Base-by-base conservation (phyloP, 2,113 vertebrate species). In the Dipodomys merriami region DNA sequence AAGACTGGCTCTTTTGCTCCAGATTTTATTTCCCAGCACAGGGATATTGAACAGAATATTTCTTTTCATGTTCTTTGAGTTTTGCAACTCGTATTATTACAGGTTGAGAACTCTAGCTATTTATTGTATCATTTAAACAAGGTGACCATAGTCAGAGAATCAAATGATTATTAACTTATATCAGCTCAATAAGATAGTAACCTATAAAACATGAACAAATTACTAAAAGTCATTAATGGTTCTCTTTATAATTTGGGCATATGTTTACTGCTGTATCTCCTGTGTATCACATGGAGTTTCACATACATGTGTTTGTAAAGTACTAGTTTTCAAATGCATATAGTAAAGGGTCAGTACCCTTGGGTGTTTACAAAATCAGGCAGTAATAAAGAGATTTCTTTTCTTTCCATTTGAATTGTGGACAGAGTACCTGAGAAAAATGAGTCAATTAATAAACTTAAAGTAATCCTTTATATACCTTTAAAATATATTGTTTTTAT, bases 261-360 rank as follows among this genome's bases (percentile, higher is more conserved):
- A 49, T 83, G 39, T 76, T 96, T 78, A 74, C 57, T 86, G 30
- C 27, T 68, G 0, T 82, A 88, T 71, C 25, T 62, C 22, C 20
- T 86, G 22, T 27, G 44, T 2, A 27, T 91, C 86, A 93, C 19
- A 49, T 39, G 91, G 23, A 83, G 23, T 9, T 4, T 83, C 20
- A 39, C 15, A 69, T 35, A 91, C 1, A 69, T n/a, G 13, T 69
- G 8, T 82, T 91, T 1, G 85, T 72, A 71, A 68, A 69, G 15
- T 57, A 44, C 3, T 53, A 62, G 39, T 74, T 95, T 88, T 95
- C 29, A 86, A 95, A 91, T 44, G 20, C n/a, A 64, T 81, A 25
- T 25, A 83, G 25, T 49, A 85, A 62, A 88, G 33, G 25, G 25
- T 84, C 27, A 92, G 18, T 84, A 80, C 27, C 68, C 91, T 23